phyloP scores from a whole-genome alignment of 2,113 vertebrate genomes.

The Seriola dumerili region DNA sequence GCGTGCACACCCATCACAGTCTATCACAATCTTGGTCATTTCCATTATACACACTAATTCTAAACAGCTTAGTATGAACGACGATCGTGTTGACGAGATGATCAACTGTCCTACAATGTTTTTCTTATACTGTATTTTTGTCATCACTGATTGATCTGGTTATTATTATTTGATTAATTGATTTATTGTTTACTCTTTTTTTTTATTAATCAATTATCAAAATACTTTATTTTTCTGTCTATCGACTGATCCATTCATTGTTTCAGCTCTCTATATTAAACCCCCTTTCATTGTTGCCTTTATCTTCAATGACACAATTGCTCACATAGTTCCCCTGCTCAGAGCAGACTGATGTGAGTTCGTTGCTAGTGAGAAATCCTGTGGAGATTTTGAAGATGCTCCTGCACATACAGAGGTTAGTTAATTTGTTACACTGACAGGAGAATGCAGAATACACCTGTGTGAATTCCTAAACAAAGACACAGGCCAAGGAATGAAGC shows the following conservation, averaged over 20 bases:
- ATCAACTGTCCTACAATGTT: background rate
- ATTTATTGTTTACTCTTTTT: background rate
- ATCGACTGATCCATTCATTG: too few species aligned
- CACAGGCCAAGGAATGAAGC: conserved; percentile 18
- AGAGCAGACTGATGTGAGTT: background rate
- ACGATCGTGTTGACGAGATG: background rate
- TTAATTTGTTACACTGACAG: background rate
- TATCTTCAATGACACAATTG: too few species aligned
- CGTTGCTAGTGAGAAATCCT: background rate
- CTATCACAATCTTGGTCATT: too few species aligned
- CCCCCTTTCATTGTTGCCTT: too few species aligned
- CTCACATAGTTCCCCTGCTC: background rate
- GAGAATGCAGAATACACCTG: background rate
- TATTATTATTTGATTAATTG: background rate
- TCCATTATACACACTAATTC: background rate
- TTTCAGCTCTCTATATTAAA: too few species aligned
- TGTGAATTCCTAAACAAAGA: background rate
- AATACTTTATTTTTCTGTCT: too few species aligned
- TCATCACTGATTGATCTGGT: too few species aligned
- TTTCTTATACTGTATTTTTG: too few species aligned
- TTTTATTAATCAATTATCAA: too few species aligned
- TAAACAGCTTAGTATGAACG: background rate
- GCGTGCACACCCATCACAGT: too few species aligned
- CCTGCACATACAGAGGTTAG: background rate
- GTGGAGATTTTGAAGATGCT: background rate